Evolutionary conservation across 2,797 vertebrate genomes (phyloP), one percentile per base, ranked within the genome.

Genomic region (Halcyon leucocephala): DNA sequence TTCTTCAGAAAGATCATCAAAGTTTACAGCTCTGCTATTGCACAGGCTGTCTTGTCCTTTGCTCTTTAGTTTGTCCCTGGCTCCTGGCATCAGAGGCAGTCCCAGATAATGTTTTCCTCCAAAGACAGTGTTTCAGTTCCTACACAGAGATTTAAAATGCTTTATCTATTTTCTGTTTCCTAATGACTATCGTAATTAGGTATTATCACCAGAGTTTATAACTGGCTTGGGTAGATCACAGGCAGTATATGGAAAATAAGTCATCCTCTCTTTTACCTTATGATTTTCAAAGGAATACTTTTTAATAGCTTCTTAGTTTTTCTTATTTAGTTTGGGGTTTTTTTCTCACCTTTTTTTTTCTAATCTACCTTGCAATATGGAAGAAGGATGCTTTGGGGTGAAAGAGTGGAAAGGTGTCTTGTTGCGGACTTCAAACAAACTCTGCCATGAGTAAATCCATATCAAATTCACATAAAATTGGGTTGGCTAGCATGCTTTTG

Each of bases 361-460:
- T 79, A 64, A 78, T 89, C 49, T 93, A 41, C 82, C 77, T 89
- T 46, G 78, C 85, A 81, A 83, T 76, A 52, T 11, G 64, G 71
- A 74, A 89, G 48, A 77, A 67, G 28, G 88, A 78, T 82, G 51
- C 77, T 94, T 22, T 74, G 57, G 73, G 37, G 73, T 90, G 82
- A 57, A 65, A 78, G 58, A 93, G 42, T 41, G 42, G 21, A 39
- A 62, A 92, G 61, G 42, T 89, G 58, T 61, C 57, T 82, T 48
- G 67, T 41, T 77, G 52, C 66, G 92, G 91, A 96, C 94, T 96
- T 97, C 88, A 97, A 93, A 94, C 73, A 76, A 60, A 81, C 79
- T n/a, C 86, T 93, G 87, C 72, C 73, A 20, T 6, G 72, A 87
- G 87, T 86, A 83, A 98, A 94, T 91, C 80, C 90, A 74, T 78